Evolutionary conservation across 2,113 vertebrate species (phyloP), one percentile per base, ranked within the genome.

Genomic region (Synodontis membranacea): DNA sequence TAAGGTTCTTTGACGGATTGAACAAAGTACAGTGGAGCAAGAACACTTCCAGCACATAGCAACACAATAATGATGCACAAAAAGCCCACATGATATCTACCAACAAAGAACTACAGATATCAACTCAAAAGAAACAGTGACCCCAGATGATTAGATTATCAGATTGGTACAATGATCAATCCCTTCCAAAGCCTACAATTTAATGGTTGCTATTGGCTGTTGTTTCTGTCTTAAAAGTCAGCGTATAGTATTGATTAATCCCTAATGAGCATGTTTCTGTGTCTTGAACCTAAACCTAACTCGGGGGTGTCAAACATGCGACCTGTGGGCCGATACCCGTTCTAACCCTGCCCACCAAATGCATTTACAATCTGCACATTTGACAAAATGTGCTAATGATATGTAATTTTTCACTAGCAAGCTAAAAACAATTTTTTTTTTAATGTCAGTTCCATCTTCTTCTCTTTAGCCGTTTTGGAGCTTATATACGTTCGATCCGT

Each of bases 191-290:
- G 66, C 21, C 68, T 66, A 76, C 54, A 86, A 60, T 62, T 66
- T 28, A 48, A 60, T 31, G 12, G 44, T 76, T 74, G 42, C 68
- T 72, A 76, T 66, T 78, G 79, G 84, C 74, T 86, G 78, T 85
- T 87, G 31, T 66, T 54, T 82, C 62, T 87, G 78, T 82, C 44
- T 52, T 50, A 70, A 54, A 58, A 37, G 48, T 64, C 64, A 87
- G 56, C 12, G 1, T 83, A 52, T 46, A 70, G 68, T 83, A 39
- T 72, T 25, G 21, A 79, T 85, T 88, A 80, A 84, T 82, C 81
- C 21, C 54, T 84, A 21, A 68, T 60, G 64, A 84, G 84, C 89
- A 88, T 89, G 89, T 83, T 37, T 83, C 48, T 87, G 75, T 82
- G 84, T 87, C 25, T 86, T 89, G 37, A 72, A 87, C 76, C 72